Base-by-base conservation (phyloP, 2,888 invertebrate genomes). In the Cylindroiulus punctatus region DNA sequence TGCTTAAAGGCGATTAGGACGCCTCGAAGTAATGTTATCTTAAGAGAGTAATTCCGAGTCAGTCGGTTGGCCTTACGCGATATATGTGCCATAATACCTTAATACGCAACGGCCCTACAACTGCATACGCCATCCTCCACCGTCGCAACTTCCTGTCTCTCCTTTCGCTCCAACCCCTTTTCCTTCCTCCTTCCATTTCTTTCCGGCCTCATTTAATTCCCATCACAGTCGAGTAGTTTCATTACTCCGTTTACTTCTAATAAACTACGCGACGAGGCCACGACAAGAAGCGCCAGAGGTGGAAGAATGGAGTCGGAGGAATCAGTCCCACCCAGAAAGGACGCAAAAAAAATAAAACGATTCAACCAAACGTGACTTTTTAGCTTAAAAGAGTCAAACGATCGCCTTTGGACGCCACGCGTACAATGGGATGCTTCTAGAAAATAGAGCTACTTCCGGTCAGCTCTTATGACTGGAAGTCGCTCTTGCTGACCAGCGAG, bases 141-240 rank as follows among this genome's bases (percentile, higher is more conserved):
- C n/a, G n/a, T n/a, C n/a, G 26, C 19, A 65, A 65, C 65, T 65
- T 65, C 65, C 65, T 65, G 65, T 65, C 65, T 17, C 65, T 19
- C 26, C 65, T 22, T 65, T 65, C 65, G 65, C 65, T 65, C 65
- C 65, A 65, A 65, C 65, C 65, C 65, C 65, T 65, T 65, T 65
- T 65, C 65, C 65, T 65, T 65, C 65, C 65, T 65, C 65, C 65
- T 65, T 65, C 65, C 65, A 65, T 65, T 65, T 65, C 65, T 65
- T 65, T 65, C 82, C 82, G 42, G 82, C 82, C 36, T 40, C 82
- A 82, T 82, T 82, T 82, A 82, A 82, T 82, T 82, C 82, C 82
- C 42, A 82, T 82, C 82, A 82, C 82, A 82, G 82, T 82, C 82
- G 82, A 82, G 82, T 82, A 42, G 82, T 82, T 82, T 82, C 82